These are phyloP conservation scores for Chelmon rostratus DNA, from an alignment of 2,797 vertebrate genomes.

Conservation along the genomic window DNA sequence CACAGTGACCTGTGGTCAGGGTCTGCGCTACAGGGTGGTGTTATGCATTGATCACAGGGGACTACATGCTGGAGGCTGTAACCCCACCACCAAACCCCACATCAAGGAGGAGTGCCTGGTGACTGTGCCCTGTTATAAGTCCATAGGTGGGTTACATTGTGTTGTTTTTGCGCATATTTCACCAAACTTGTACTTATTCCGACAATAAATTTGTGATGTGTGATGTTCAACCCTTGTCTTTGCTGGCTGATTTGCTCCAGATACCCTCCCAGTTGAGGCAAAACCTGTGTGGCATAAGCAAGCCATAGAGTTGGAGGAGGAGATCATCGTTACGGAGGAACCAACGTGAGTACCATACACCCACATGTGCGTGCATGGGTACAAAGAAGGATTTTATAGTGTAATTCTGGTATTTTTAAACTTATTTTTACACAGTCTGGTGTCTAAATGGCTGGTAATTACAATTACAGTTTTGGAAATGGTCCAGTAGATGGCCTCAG, in stretches of 20 bases:
- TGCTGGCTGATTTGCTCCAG: conserved; percentile 74
- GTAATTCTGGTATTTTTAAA: too few species aligned
- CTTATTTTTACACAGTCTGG: too few species aligned
- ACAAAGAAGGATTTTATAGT: background rate
- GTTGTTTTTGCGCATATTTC: background rate
- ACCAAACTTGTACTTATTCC: background rate
- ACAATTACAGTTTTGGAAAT: too few species aligned
- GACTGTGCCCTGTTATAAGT: conserved; percentile 95
- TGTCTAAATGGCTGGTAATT: too few species aligned
- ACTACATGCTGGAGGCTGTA: conserved; percentile 95
- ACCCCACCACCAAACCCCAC: conserved; percentile 94
- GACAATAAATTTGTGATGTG: background rate
- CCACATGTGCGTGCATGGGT: too few species aligned
- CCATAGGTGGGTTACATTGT: conserved; percentile 86
- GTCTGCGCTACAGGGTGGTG: conserved; percentile 96
- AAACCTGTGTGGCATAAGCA: conserved; percentile 96
- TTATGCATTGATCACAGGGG: conserved; percentile 96
- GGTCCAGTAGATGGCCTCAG: too few species aligned
- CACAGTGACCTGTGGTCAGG: conserved; percentile 97
- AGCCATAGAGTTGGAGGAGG: conserved; percentile 95
- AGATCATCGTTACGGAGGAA: conserved; percentile 90
- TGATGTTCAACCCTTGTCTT: background rate
- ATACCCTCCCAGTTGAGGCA: conserved; percentile 94
- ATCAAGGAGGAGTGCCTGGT: conserved; percentile 97
- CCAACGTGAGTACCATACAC: conserved; percentile 90